Evolutionary conservation across 2,888 invertebrate genomes (phyloP).

Genomic region (Andrena trimmerana): DNA sequence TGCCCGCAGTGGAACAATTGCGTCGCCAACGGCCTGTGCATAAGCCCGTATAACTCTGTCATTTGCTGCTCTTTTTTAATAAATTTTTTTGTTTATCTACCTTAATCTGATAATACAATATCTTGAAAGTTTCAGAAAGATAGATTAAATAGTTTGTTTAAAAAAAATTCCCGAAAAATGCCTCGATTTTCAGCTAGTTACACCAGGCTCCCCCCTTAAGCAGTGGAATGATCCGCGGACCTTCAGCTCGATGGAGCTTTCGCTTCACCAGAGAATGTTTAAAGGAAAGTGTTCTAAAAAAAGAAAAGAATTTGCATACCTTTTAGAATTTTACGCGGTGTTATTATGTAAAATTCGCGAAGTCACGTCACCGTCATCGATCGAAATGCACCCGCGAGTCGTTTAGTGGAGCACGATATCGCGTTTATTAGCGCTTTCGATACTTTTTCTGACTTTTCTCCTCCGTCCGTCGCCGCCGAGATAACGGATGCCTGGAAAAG

Average conservation of each 20-base stretch:
- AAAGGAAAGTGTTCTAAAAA: neutral
- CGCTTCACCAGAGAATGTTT: neutral
- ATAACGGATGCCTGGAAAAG: conserved; percentile 49
- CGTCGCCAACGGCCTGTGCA: too few species aligned
- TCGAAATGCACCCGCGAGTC: conserved; percentile 54
- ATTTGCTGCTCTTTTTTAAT: too few species aligned
- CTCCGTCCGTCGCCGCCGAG: conserved; percentile 24
- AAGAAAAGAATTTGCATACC: neutral
- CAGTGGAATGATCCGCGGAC: too few species aligned
- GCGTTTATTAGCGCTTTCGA: conserved; percentile 38
- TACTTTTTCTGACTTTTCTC: neutral
- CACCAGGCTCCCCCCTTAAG: too few species aligned
- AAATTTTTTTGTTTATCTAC: too few species aligned
- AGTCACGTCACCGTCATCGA: conserved; percentile 60
- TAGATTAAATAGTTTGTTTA: too few species aligned
- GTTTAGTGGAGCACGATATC: conserved; percentile 41
- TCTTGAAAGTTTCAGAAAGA: too few species aligned
- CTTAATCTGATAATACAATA: too few species aligned
- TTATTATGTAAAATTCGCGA: conserved; percentile 29
- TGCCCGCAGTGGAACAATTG: too few species aligned
- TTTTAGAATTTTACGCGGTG: neutral
- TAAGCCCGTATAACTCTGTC: too few species aligned
- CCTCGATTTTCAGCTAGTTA: too few species aligned
- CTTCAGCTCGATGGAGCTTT: neutral
- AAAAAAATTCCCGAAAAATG: too few species aligned